Base-by-base conservation (phyloP, 1,140 invertebrate species). In the Brachionus paranguensis region DNA sequence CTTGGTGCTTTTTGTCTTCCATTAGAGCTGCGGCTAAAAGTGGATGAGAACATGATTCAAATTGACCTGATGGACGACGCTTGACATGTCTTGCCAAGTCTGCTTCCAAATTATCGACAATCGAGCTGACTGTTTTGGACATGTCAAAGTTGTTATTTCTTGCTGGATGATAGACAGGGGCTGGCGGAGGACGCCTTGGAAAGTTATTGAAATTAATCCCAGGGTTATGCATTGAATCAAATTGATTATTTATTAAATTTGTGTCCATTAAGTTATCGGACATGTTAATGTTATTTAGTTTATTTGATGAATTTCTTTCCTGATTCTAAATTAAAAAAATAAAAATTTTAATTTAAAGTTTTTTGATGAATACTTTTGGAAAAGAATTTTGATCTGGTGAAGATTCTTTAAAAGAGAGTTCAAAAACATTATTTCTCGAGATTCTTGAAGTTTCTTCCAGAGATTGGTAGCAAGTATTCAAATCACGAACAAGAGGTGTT, bases 91-190 rank as follows among this genome's bases (percentile, higher is more conserved):
- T 43, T 0, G 78, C 78, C 10, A 81, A 64, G 47, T 81, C 78
- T 12, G 78, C 78, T 68, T 81, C 78, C 78, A 53, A 81, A 47
- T 45, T 81, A 33, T 81, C 78, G 1, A 81, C 17, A 37, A 81
- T 81, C 1, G 78, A 64, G 37, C 2, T 64, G 4, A 45, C 78
- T 24, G 50, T 68, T 64, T 60, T 64, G 24, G 78, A 64, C 17
- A 81, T 64, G 33, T 81, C 78, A 45, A 14, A 64, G 8, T 45
- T 33, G 20, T 81, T 65, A 27, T 24, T 37, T 47, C 12, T 76
- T 24, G 20, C 27, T 33, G 78, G 53, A 17, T 60, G 78, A 60
- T 81, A 64, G 12, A 64, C 50, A 41, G 53, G 53, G 2, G 78
- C 33, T 45, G 78, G 53, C 20, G 78, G 78, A 14, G 72, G 72